Base-by-base conservation (phyloP, 2,888 invertebrate genomes). In the Anagyrus pseudococci region DNA sequence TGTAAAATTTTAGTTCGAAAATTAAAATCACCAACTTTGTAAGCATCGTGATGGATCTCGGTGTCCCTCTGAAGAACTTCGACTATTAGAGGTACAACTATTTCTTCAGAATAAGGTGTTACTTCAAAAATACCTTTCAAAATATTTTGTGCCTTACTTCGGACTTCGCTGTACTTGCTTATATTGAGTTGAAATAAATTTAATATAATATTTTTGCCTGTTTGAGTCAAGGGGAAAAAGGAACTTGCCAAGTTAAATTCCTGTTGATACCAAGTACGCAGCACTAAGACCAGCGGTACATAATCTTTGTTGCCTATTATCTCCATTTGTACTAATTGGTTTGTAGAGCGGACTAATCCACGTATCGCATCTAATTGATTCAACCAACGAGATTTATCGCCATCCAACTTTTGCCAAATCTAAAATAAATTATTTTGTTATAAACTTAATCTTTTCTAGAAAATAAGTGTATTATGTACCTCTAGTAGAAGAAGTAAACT, bases 51-150 rank as follows among this genome's bases (percentile, higher is more conserved):
- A 69, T 86, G 77, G 47, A 84, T 80, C 48, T 84, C 84, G 0
- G 86, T 84, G 74, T 88, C 89, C 25, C 87, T 81, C 23, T 82
- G 76, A 8, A 94, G 81, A 41, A 91, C 82, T 50, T 86, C 84
- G 0, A 85, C 80, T 15, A 92, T 74, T 55, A 84, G 82, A 1
- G 90, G 88, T 1, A 90, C 78, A 0, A 94, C 75, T 4, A 86
- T 80, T 3, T 85, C 85, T 78, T 90, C 92, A 0, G 91, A 89
- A 77, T 88, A 89, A 0, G 90, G 86, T 75, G 88, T 90, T 73
- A 85, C 84, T 46, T 84, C 82, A 29, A 92, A 82, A 70, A 88
- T 85, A 73, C 83, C 82, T 68, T 85, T 85, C 1, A 94, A 81
- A 64, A 87, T 85, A 1, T 79, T 74, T 82, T 94, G 93, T 0